These are phyloP conservation scores for Galemys pyrenaicus DNA, from an alignment of 2,113 vertebrate genomes.

Conservation along the genomic window DNA sequence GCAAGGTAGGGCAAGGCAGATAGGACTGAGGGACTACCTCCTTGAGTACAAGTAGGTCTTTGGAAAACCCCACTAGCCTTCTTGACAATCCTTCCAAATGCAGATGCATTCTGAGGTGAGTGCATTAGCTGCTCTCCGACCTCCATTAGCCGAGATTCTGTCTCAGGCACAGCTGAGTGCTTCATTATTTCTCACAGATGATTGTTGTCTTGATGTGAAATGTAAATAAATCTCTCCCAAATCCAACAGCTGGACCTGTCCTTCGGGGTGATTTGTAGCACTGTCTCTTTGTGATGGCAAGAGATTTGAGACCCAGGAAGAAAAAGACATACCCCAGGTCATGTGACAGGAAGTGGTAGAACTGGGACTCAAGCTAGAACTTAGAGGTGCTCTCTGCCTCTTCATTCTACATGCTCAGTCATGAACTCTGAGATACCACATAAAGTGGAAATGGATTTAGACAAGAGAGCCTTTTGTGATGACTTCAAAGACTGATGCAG, in stretches of 20 bases:
- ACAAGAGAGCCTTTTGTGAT: background rate
- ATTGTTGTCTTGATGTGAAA: background rate
- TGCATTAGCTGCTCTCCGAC: background rate
- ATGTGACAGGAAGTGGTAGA: background rate
- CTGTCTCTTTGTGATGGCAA: background rate
- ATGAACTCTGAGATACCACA: background rate
- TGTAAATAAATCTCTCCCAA: background rate
- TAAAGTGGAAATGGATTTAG: background rate
- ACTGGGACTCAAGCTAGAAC: background rate
- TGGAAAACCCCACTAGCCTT: background rate
- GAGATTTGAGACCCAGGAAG: background rate
- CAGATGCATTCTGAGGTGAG: background rate
- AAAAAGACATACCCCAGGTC: background rate
- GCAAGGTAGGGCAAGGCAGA: background rate
- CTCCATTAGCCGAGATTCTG: background rate
- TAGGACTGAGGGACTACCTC: background rate
- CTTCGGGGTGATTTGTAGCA: background rate
- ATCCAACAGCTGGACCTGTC: background rate
- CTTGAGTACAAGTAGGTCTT: background rate
- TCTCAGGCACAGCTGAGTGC: background rate
- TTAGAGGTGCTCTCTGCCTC: background rate
- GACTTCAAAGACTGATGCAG: background rate
- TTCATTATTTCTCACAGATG: background rate
- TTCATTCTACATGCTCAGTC: background rate
- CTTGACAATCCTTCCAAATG: background rate